These are phyloP conservation scores for Poecilia velifera DNA, from an alignment of 2,797 vertebrate species.

Conservation along the genomic window DNA sequence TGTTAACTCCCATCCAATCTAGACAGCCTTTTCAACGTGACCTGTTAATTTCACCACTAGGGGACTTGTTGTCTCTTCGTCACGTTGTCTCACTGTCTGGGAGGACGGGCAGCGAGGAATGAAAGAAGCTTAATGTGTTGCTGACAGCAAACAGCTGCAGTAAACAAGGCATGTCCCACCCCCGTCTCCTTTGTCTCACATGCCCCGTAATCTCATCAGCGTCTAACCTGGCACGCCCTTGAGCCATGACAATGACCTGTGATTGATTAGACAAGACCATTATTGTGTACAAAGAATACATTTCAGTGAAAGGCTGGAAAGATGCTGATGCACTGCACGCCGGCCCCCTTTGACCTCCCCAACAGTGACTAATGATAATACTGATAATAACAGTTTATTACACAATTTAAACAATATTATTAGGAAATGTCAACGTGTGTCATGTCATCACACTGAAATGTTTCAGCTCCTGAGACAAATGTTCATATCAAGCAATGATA, in stretches of 20 bases:
- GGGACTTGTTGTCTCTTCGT: constrained; percentile 79
- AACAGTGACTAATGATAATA: constrained; percentile 34
- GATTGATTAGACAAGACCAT: constrained; percentile 76
- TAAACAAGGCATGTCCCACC: constrained; percentile 80
- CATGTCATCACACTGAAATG: neutral
- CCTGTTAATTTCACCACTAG: constrained; percentile 79
- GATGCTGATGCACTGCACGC: constrained; percentile 36
- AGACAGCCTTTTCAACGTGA: constrained; percentile 65
- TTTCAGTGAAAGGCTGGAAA: constrained; percentile 38
- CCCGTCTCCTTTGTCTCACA: constrained; percentile 59
- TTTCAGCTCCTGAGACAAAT: neutral
- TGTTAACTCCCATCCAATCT: constrained; percentile 77
- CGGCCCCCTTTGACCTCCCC: constrained; percentile 30
- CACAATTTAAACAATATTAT: constrained; percentile 27
- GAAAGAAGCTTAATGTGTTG: constrained; percentile 68
- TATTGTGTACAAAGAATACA: constrained; percentile 58
- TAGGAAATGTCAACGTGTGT: constrained; percentile 23
- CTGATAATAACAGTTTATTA: constrained; percentile 34
- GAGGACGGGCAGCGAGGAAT: constrained; percentile 62
- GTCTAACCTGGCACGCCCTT: constrained; percentile 75
- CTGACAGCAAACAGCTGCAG: constrained; percentile 79
- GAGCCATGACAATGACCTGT: constrained; percentile 78
- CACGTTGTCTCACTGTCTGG: constrained; percentile 75
- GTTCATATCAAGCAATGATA: neutral
- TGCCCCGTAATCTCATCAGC: constrained; percentile 70